These are phyloP conservation scores for Lontra canadensis DNA, from an alignment of 2,113 vertebrate species.

Conservation along the genomic window DNA sequence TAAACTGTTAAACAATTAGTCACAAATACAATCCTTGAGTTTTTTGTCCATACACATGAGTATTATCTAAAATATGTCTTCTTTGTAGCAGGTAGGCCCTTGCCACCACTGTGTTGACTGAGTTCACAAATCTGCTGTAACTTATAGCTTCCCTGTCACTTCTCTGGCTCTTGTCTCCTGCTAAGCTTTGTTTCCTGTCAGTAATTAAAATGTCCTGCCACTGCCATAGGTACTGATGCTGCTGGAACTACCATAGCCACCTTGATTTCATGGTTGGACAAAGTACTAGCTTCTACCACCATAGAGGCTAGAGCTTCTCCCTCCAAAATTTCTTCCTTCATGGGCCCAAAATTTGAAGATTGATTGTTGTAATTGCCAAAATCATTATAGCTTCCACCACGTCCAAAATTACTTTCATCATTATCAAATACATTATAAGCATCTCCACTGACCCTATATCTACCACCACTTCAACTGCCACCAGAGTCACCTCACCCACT, in stretches of 20 bases:
- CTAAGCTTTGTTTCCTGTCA: slow-evolving; percentile 88
- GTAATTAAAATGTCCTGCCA: slow-evolving; percentile 85
- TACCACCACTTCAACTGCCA: background rate
- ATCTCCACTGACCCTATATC: background rate
- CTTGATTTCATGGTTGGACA: background rate
- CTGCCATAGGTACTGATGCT: slow-evolving; percentile 83
- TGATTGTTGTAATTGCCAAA: background rate
- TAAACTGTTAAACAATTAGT: background rate
- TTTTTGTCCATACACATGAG: background rate
- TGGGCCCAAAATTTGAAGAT: background rate
- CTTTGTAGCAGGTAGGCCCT: background rate
- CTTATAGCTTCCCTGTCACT: slow-evolving; percentile 92
- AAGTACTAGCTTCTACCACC: background rate
- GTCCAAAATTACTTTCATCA: background rate
- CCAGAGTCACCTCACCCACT: background rate
- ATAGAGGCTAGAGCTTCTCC: background rate
- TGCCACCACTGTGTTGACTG: slow-evolving; percentile 89
- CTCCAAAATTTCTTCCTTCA: background rate
- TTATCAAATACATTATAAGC: background rate
- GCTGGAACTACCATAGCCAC: slow-evolving; percentile 32
- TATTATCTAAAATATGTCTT: background rate
- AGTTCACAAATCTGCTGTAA: slow-evolving; percentile 90
- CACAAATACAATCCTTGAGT: background rate
- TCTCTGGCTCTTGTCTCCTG: slow-evolving; percentile 90
- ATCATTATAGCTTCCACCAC: background rate